Evolutionary conservation across 1,140 invertebrate species (phyloP), one percentile per base, ranked within the genome.

Genomic region (Mylabris phalerata): DNA sequence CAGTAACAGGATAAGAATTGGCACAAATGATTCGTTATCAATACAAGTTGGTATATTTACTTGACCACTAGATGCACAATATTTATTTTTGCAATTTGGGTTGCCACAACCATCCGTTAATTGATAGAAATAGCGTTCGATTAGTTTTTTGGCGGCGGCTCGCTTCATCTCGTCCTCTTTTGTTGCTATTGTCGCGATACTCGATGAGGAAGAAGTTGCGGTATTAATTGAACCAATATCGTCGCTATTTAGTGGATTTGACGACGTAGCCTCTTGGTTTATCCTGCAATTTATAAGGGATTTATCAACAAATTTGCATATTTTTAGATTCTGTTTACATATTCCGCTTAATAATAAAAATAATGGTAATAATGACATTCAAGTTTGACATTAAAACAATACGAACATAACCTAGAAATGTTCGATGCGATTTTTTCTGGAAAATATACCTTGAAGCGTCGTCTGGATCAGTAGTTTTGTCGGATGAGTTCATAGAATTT

Each of bases 121-220:
- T 77, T 95, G 91, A 76, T 92, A 92, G 74, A 95, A 96, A 75
- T 95, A 95, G 64, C 88, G 84, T 74, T 94, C 90, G 60, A 95
- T 95, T 44, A 93, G 77, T 75, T 91, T 88, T 73, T 86, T 90
- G 24, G 89, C 91, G 61, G 90, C 88, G 61, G 88, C 86, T 66
- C 92, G 82, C 80, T 94, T 95, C 89, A 91, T 90, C 68, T 85
- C 84, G 77, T 83, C 83, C 68, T 70, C 66, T 50, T 62, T 71
- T 56, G 65, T 61, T 48, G 66, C 63, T 47, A 48, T 48, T 45
- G 49, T 51, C 24, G 51, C 54, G 42, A 25, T 50, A 57, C 57
- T 52, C 32, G 32, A 32, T 32, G 19, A 19, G 19, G 19, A 19
- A 19, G 19, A 19, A 32, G 32, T 32, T 4, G 4, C 32, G 32